Evolutionary conservation across 2,113 vertebrate species (phyloP).

Genomic region (Montifringilla adamsi): DNA sequence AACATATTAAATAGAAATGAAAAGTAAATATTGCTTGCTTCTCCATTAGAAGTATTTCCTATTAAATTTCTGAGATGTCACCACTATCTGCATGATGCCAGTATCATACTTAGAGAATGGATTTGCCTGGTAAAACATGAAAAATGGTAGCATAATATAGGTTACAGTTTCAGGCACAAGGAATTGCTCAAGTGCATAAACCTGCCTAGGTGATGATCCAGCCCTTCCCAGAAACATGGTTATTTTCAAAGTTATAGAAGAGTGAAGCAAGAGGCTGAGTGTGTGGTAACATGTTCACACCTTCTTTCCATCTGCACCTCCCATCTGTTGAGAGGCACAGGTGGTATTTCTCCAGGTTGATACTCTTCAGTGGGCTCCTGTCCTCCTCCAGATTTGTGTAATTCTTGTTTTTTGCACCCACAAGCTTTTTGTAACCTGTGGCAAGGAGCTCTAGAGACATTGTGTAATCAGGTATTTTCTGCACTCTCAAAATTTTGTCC

Average conservation of each 20-base stretch:
- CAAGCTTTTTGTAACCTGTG: background rate
- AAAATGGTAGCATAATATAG: background rate
- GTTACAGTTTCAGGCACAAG: background rate
- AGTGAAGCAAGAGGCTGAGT: background rate
- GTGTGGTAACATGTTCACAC: background rate
- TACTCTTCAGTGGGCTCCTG: background rate
- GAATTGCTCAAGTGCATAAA: background rate
- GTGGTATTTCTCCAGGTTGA: background rate
- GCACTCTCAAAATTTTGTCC: background rate
- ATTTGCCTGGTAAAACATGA: background rate
- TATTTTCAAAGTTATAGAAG: background rate
- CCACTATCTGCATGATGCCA: background rate
- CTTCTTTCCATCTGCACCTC: slow-evolving; percentile 11
- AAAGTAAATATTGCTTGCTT: background rate
- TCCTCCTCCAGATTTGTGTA: background rate
- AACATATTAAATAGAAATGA: background rate
- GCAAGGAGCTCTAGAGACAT: background rate
- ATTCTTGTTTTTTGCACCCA: background rate
- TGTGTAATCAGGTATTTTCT: background rate
- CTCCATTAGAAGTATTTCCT: background rate
- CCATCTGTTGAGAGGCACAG: background rate
- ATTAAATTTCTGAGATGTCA: background rate
- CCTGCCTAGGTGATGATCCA: background rate
- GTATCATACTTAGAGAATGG: background rate
- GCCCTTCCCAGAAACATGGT: background rate